phyloP scores from a whole-genome alignment of 2,888 invertebrate species.

The Polietes domitor region DNA sequence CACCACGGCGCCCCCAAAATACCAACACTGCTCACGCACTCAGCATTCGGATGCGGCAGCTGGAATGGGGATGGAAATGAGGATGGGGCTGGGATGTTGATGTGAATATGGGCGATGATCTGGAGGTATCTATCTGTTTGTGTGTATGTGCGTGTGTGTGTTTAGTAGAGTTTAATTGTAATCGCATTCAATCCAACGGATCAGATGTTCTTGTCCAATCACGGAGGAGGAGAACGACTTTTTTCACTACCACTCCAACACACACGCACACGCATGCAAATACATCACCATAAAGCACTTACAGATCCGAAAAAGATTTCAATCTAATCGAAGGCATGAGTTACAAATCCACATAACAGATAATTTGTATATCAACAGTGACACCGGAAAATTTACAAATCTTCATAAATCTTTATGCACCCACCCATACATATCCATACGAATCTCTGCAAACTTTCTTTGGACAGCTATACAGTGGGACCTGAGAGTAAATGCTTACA shows the following conservation, averaged over 20 bases:
- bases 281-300: slow-evolving; percentile 62
- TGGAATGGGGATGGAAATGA: neutral
- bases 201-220: slow-evolving; percentile 59
- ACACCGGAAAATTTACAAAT: slow-evolving; percentile 61
- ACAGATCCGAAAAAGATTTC: slow-evolving; percentile 51
- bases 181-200: slow-evolving; percentile 30
- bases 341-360: slow-evolving; percentile 71
- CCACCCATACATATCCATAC: neutral
- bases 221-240: slow-evolving; percentile 39
- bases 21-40: neutral
- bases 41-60: neutral
- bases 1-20: slow-evolving; percentile 70
- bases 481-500: no score
- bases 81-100: neutral
- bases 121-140: slow-evolving; percentile 12
- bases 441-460: neutral
- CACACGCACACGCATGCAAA: slow-evolving; percentile 23
- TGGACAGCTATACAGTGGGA: slow-evolving; percentile 1
- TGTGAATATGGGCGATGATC: slow-evolving; percentile 22
- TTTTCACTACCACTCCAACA: neutral
- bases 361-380: slow-evolving; percentile 78
- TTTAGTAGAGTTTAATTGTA: slow-evolving; percentile 20
- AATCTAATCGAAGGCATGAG: slow-evolving; percentile 42
- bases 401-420: slow-evolving; percentile 6
- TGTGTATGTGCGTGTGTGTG: neutral